Base-by-base conservation (phyloP, 2,797 vertebrate genomes). In the Neopelma chrysocephalum region DNA sequence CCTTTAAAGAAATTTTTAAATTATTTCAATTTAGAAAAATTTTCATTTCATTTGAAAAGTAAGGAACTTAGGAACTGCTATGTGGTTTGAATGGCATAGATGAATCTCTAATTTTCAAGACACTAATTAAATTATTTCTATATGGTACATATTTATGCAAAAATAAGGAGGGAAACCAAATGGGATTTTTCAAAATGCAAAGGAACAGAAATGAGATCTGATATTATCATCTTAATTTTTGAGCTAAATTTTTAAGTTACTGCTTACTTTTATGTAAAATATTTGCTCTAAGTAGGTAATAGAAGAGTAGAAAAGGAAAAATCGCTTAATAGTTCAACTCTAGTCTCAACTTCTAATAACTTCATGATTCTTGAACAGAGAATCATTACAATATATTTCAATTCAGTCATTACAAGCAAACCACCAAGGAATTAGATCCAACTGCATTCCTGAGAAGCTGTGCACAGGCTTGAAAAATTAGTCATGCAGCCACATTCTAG, bases 201-300 rank as follows among this genome's bases (percentile, higher is more conserved):
- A 77, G 94, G 81, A 95, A 93, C 71, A 96, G 87, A 88, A 96
- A 95, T 80, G 78, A 90, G 75, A 91, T 95, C 81, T 94, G 82
- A 90, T 95, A 86, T 47, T 94, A 93, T 93, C 75, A 78, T 77
- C 82, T 95, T 95, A 96, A 95, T 18, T 96, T 96, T 91, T 26
- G 17, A 95, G 75, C 42, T 93, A 87, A 80, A 38, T 68, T 96
- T 97, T 96, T 91, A 82, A 92, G 51, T 93, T 95, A 73, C 85
- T 96, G 56, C 88, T 96, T 96, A 85, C 80, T 97, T 95, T 95
- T 96, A 90, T 82, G 62, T 88, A 95, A 96, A 97, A 89, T 95
- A 88, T 93, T 96, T 97, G 50, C 80, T 97, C 90, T 93, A 92
- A 94, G 77, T 93, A 87, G 73, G 89, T 94, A 87, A 84, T 36